These are phyloP conservation scores for Nerophis ophidion DNA, from an alignment of 2,113 vertebrate species.

Conservation along the genomic window DNA sequence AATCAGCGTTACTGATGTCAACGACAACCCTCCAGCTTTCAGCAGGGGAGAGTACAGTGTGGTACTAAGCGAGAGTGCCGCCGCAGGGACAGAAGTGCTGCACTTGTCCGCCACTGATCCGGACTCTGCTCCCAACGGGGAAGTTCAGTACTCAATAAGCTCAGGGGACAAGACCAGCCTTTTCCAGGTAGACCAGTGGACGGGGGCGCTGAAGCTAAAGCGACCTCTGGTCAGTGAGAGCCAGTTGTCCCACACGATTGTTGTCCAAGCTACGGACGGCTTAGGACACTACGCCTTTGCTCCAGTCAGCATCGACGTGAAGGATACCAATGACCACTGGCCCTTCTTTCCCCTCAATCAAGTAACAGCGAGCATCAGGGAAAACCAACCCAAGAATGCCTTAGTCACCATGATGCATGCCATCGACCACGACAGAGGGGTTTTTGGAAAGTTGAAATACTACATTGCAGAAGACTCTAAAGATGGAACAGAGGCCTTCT, in stretches of 20 bases:
- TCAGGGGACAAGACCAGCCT: conserved; percentile 81
- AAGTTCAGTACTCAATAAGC: conserved; percentile 81
- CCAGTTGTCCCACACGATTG: conserved; percentile 74
- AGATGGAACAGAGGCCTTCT: conserved; percentile 70
- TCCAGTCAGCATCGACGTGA: conserved; percentile 83
- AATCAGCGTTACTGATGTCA: conserved; percentile 80
- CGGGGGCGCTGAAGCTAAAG: conserved; percentile 77
- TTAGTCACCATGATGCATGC: conserved; percentile 86
- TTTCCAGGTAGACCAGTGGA: conserved; percentile 82
- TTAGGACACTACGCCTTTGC: conserved; percentile 78
- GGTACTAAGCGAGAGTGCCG: conserved; percentile 74
- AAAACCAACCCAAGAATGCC: conserved; percentile 87
- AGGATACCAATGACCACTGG: conserved; percentile 89
- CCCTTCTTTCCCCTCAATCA: conserved; percentile 84
- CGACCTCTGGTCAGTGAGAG: conserved; percentile 76
- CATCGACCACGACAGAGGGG: conserved; percentile 79
- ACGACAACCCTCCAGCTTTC: conserved; percentile 90
- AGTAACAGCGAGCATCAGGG: conserved; percentile 82
- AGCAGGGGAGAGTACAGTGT: conserved; percentile 76
- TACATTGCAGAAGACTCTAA: conserved; percentile 61
- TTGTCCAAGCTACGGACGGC: conserved; percentile 82
- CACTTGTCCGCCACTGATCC: conserved; percentile 81
- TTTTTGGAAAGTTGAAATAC: conserved; percentile 83
- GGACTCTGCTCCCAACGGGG: conserved; percentile 80
- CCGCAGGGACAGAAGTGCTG: conserved; percentile 81